Percentiles rank a stretch among this genome's conserved stretches.
Evolutionary conservation across 1,140 invertebrate species (phyloP).

Genomic region (Ptiloglossa arizonensis): DNA sequence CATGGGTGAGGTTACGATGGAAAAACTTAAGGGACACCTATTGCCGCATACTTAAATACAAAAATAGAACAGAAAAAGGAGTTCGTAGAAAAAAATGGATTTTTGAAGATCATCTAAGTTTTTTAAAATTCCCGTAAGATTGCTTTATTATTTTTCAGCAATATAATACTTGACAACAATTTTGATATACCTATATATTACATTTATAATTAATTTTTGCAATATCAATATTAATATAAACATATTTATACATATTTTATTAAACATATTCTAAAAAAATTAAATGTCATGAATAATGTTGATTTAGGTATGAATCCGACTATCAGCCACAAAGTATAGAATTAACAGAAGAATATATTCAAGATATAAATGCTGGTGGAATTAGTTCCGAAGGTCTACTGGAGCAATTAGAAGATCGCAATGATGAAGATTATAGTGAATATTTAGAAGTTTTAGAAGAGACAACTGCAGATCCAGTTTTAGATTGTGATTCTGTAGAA

Average conservation of each 20-base stretch:
- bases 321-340: constrained; percentile 74
- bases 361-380: constrained; percentile 72
- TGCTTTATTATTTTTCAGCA: neutral
- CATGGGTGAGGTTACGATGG: constrained; percentile 77
- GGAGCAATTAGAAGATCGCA: constrained; percentile 77
- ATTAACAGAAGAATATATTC: constrained; percentile 76
- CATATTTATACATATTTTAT: neutral
- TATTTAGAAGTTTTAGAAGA: constrained; percentile 75
- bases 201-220: neutral
- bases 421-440: constrained; percentile 78
- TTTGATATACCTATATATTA: neutral
- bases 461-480: constrained; percentile 64
- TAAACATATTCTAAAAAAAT: neutral
- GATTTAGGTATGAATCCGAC: constrained; percentile 73
- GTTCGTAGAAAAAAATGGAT: constrained; percentile 78
- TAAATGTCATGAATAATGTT: constrained; percentile 1
- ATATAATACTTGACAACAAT: constrained; percentile 1
- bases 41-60: constrained; percentile 73
- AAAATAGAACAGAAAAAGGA: constrained; percentile 75
- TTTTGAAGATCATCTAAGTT: constrained; percentile 77
- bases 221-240: neutral
- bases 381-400: constrained; percentile 73
- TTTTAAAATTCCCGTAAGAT: constrained; percentile 78
- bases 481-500: constrained; percentile 47
- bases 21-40: constrained; percentile 80